Evolutionary conservation across 2,888 invertebrate species (phyloP).

Genomic region (Agrochola macilenta): DNA sequence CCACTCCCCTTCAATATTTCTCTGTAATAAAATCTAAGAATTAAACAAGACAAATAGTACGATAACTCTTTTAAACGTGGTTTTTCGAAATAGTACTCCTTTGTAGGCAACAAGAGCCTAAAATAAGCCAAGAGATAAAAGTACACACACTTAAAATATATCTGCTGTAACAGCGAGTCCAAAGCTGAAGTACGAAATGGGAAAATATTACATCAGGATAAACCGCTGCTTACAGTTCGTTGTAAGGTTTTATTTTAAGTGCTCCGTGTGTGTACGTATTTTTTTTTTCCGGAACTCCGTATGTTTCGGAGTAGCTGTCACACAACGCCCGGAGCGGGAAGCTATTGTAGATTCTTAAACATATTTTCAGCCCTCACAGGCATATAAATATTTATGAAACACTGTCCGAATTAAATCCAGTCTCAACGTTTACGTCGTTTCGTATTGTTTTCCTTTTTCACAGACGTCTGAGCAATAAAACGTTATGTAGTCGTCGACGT

Average conservation of each 20-base stretch:
- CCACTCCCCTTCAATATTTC: slow-evolving; percentile 60
- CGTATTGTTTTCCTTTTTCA: slow-evolving; percentile 73
- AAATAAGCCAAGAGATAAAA: slow-evolving; percentile 58
- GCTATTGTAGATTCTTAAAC: slow-evolving; percentile 76
- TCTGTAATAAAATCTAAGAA: slow-evolving; percentile 50
- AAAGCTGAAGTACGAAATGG: slow-evolving; percentile 65
- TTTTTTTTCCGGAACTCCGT: slow-evolving; percentile 68
- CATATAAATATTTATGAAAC: slow-evolving; percentile 82
- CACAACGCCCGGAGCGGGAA: slow-evolving; percentile 68
- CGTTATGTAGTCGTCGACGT: slow-evolving; percentile 71
- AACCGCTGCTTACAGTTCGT: slow-evolving; percentile 75
- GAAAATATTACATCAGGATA: slow-evolving; percentile 72
- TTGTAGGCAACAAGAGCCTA: slow-evolving; percentile 43
- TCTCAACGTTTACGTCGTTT: slow-evolving; percentile 75
- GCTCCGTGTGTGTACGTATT: slow-evolving; percentile 66
- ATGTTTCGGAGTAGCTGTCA: slow-evolving; percentile 78
- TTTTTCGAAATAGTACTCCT: slow-evolving; percentile 31
- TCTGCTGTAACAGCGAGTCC: slow-evolving; percentile 59
- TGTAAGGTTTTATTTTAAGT: slow-evolving; percentile 75
- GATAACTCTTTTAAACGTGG: slow-evolving; percentile 40
- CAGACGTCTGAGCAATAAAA: slow-evolving; percentile 75
- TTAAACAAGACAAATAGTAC: slow-evolving; percentile 51
- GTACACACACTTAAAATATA: slow-evolving; percentile 55
- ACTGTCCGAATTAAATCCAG: slow-evolving; percentile 80
- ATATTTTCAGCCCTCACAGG: slow-evolving; percentile 73